Evolutionary conservation across 1,140 invertebrate genomes (phyloP).

Genomic region (Aporrectodea caliginosa): DNA sequence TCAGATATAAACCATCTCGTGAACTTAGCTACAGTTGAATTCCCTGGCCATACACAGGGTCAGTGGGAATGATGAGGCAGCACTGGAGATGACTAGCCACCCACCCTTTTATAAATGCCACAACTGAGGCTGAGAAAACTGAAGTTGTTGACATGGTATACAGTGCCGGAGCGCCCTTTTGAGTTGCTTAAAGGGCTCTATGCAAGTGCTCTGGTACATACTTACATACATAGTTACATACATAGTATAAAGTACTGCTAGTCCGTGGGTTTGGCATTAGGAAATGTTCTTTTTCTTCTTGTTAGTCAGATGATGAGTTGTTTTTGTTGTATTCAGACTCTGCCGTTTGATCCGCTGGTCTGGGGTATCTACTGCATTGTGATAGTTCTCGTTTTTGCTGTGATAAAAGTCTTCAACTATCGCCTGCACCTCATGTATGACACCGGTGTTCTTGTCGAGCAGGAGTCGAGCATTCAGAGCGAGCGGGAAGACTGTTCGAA

Average conservation of each 20-base stretch:
- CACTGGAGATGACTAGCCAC: too few species aligned
- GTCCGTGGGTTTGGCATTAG: neutral
- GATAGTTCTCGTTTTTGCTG: conserved; percentile 73
- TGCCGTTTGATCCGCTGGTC: conserved; percentile 73
- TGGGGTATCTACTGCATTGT: conserved; percentile 83
- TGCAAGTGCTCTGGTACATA: too few species aligned
- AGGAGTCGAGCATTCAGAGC: conserved; percentile 42
- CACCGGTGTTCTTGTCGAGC: conserved; percentile 79
- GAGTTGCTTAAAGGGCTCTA: neutral
- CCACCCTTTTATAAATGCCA: too few species aligned
- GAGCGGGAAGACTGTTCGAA: conserved; percentile 24
- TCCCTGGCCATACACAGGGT: too few species aligned
- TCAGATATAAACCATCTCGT: too few species aligned
- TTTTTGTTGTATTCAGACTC: conserved; percentile 67
- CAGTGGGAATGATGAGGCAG: too few species aligned
- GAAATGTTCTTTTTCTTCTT: neutral
- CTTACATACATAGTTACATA: neutral
- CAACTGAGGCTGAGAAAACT: too few species aligned
- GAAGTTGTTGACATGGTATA: neutral
- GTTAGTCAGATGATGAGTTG: conserved; percentile 10
- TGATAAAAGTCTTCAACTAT: conserved; percentile 84
- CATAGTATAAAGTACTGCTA: neutral
- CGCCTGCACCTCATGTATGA: conserved; percentile 93
- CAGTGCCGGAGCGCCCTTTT: neutral
- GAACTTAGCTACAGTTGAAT: too few species aligned